Conservation (phyloP, 2,797 vertebrate species). For the Valencia hispanica region DNA sequence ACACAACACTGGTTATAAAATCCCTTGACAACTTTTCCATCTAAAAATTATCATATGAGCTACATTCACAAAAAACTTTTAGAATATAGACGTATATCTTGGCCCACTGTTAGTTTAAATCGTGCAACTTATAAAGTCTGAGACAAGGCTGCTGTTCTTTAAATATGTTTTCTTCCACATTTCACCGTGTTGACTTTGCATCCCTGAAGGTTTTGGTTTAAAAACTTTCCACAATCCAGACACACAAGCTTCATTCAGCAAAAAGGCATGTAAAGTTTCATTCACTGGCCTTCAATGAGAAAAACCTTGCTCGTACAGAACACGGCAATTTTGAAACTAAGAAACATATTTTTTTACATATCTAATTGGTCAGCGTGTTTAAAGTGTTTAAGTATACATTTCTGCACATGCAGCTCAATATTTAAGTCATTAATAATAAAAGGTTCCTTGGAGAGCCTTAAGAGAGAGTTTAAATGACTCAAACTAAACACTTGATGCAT, state of each 20-base stretch:
- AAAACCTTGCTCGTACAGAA: constrained; percentile 32
- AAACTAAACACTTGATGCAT: neutral
- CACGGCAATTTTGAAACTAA: constrained; percentile 32
- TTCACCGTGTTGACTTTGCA: constrained; percentile 57
- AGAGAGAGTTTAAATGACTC: constrained; percentile 4
- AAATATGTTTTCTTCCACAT: constrained; percentile 62
- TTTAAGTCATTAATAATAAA: neutral
- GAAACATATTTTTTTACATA: constrained; percentile 21
- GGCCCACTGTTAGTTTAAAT: constrained; percentile 31
- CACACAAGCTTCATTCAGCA: constrained; percentile 63
- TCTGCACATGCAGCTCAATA: neutral
- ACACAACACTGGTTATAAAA: constrained; percentile 21
- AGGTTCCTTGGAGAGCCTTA: neutral
- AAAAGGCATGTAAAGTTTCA: constrained; percentile 43
- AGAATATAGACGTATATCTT: constrained; percentile 48
- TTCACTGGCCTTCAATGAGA: constrained; percentile 42
- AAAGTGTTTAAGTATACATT: neutral
- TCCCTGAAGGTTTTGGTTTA: constrained; percentile 61
- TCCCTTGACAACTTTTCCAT: constrained; percentile 7
- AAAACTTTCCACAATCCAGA: constrained; percentile 66
- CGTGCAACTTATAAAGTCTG: constrained; percentile 40
- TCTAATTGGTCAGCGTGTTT: neutral
- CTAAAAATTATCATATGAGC: constrained; percentile 17
- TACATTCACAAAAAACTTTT: constrained; percentile 21
- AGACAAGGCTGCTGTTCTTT: constrained; percentile 47